Percentiles rank a stretch among this genome's conserved stretches.
These are phyloP conservation scores for Sitobion miscanthi DNA, from an alignment of 1,140 invertebrate species.

Conservation along the genomic window DNA sequence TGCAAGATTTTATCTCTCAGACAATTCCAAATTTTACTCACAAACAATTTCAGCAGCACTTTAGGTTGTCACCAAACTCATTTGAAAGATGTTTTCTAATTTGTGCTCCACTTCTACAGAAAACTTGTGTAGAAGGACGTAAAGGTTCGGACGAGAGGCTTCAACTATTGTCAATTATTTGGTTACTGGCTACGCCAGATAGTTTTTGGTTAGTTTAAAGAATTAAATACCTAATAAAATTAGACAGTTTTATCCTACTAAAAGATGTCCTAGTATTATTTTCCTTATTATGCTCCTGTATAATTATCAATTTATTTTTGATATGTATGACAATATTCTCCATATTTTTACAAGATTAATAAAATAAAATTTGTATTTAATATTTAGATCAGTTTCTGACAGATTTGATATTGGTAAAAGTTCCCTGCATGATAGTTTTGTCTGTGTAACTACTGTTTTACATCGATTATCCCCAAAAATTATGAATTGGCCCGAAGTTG, in stretches of 20 bases:
- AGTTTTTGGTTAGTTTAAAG: not conserved
- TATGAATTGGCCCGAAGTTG: not conserved
- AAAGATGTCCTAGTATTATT: too few species aligned
- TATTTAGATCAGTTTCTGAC: constrained; percentile 9
- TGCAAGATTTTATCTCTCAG: not conserved
- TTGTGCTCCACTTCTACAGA: not conserved
- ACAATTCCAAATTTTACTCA: not conserved
- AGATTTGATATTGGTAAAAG: not conserved
- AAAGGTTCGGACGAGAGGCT: not conserved
- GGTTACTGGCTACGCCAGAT: not conserved
- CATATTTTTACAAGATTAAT: too few species aligned
- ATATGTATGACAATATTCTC: too few species aligned
- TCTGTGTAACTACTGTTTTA: not conserved
- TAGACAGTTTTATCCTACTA: too few species aligned
- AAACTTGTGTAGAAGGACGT: not conserved
- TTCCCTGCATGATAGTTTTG: not conserved
- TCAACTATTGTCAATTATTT: not conserved
- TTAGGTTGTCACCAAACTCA: not conserved
- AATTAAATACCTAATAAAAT: not conserved
- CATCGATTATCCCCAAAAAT: not conserved
- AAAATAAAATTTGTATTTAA: not conserved
- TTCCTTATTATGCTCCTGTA: too few species aligned
- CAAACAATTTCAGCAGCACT: not conserved
- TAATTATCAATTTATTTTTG: too few species aligned
- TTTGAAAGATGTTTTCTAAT: not conserved